These are phyloP conservation scores for Rhingia campestris DNA, from an alignment of 2,888 invertebrate species.

Conservation along the genomic window DNA sequence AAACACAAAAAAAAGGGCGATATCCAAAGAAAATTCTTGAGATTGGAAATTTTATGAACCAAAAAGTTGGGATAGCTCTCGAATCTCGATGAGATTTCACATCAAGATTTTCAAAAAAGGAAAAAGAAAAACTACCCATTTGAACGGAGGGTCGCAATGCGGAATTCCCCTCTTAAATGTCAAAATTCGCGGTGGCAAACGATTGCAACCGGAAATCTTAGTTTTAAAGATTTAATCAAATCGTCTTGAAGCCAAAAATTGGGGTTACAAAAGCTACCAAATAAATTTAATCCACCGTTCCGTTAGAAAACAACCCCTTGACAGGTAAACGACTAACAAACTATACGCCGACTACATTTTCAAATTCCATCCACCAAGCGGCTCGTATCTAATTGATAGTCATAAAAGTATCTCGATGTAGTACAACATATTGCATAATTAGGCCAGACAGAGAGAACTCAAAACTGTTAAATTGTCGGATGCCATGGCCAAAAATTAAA, in stretches of 20 bases:
- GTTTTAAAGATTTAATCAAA: conserved; percentile 54
- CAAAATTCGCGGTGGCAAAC: conserved; percentile 54
- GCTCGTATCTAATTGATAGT: conserved; percentile 37
- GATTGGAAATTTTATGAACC: conserved; percentile 69
- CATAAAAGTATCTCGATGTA: conserved; percentile 27
- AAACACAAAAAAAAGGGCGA: conserved; percentile 7
- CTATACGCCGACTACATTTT: neutral
- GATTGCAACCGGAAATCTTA: conserved; percentile 30
- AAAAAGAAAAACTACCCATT: conserved; percentile 3
- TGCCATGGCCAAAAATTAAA: conserved; percentile 63
- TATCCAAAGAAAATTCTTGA: conserved; percentile 30
- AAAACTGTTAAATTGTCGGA: neutral
- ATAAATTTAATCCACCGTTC: conserved; percentile 32
- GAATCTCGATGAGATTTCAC: conserved; percentile 62
- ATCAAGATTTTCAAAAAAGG: conserved; percentile 35
- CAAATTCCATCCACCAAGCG: conserved; percentile 19
- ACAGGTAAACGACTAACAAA: conserved; percentile 4
- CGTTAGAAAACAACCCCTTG: neutral
- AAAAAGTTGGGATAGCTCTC: conserved; percentile 66
- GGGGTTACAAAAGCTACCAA: conserved; percentile 20
- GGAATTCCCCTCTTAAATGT: conserved; percentile 50
- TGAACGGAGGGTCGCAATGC: conserved; percentile 32
- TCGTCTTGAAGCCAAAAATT: conserved; percentile 8
- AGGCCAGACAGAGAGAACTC: conserved; percentile 19
- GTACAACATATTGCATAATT: conserved; percentile 31